A percentile compares a stretch with the other conserved stretches of the same genome.
Evolutionary conservation across 92 coral and sea anemone genomes (phyloP).

Genomic region (Muricea muricata): DNA sequence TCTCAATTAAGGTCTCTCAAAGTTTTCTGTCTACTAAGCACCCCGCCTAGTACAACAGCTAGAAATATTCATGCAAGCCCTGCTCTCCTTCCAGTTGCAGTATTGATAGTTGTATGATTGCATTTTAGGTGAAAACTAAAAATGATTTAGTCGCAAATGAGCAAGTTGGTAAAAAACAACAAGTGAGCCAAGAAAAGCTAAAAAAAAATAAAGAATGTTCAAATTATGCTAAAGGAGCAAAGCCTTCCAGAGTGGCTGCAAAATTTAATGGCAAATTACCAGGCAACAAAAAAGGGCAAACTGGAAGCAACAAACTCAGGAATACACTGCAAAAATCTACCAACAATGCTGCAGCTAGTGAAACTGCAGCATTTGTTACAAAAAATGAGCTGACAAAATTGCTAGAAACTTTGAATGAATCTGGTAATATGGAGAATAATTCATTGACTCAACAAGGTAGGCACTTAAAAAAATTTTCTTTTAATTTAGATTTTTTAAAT

Average conservation of each 20-base stretch:
- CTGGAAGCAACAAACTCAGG: neutral
- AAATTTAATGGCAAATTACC: neutral
- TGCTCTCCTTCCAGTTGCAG: too few relatives aligned
- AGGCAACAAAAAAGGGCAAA: neutral
- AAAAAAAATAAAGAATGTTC: neutral
- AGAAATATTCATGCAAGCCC: too few relatives aligned
- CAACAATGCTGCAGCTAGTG: neutral
- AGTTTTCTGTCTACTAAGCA: too few relatives aligned
- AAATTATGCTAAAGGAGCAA: neutral
- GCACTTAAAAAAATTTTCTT: neutral
- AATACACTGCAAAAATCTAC: neutral
- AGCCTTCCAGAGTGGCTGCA: constrained; percentile 14
- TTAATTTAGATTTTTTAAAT: neutral
- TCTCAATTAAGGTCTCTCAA: too few relatives aligned
- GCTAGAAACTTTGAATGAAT: constrained; percentile 8
- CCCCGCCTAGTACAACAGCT: neutral
- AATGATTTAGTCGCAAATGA: neutral
- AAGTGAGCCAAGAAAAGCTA: neutral
- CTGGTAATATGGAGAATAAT: neutral
- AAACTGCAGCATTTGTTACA: constrained; percentile 29
- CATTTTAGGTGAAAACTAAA: constrained; percentile 8
- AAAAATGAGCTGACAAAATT: constrained; percentile 36
- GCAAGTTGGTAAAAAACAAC: neutral
- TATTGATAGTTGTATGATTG: neutral
- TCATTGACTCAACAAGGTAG: neutral